These are phyloP conservation scores for Saturnia japonica DNA, from an alignment of 2,888 invertebrate genomes.

Conservation along the genomic window DNA sequence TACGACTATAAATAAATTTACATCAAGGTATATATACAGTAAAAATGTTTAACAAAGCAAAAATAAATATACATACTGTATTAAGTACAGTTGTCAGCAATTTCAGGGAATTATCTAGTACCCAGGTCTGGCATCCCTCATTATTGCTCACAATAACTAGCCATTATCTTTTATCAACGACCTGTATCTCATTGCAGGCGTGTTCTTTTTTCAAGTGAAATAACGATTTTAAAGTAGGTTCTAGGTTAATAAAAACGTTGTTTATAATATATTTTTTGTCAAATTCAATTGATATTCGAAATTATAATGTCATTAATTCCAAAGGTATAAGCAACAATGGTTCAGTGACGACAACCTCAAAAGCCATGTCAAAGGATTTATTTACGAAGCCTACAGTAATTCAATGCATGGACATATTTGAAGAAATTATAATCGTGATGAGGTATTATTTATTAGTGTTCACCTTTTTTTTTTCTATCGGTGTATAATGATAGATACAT, in stretches of 20 bases:
- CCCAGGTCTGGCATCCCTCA: constrained; percentile 22
- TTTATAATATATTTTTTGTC: no score
- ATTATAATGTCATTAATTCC: background rate
- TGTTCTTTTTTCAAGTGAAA: constrained; percentile 16
- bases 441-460: no score
- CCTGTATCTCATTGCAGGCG: constrained; percentile 27
- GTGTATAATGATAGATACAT: no score
- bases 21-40: no score
- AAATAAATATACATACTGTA: background rate
- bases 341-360: background rate
- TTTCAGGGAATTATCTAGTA: constrained; percentile 17
- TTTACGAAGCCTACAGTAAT: background rate
- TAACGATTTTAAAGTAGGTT: constrained; percentile 9
- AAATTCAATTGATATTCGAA: no score
- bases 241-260: no score
- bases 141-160: constrained; percentile 29
- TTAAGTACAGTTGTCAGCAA: constrained; percentile 7
- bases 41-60: no score
- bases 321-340: background rate
- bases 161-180: constrained; percentile 36
- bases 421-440: no score
- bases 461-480: no score
- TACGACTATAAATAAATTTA: no score
- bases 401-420: background rate
- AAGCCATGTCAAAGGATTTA: background rate